Percentiles rank a stretch among this genome's conserved stretches.
Evolutionary conservation across 2,113 vertebrate genomes (phyloP).

Genomic region (Ammodytes marinus): DNA sequence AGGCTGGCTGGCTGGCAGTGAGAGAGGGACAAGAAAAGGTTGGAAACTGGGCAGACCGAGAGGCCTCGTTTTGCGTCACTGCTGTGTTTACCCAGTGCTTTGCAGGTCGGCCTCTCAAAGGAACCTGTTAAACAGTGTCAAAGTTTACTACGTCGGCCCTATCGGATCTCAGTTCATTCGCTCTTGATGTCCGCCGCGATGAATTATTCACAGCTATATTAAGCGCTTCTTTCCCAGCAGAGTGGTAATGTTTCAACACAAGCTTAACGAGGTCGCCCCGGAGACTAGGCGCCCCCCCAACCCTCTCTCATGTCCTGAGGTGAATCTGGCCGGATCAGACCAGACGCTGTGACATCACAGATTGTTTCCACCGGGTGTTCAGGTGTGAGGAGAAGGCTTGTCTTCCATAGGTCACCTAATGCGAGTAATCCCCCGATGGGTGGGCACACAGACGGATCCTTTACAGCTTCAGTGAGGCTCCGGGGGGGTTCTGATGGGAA

Average conservation of each 20-base stretch:
- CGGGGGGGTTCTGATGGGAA: slow-evolving; percentile 5
- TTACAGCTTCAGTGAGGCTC: slow-evolving; percentile 15
- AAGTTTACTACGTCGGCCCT: background rate
- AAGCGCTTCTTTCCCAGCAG: slow-evolving; percentile 35
- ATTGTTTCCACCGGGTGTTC: slow-evolving; percentile 71
- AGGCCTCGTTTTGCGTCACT: slow-evolving; percentile 16
- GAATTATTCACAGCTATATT: slow-evolving; percentile 66
- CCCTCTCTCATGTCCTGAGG: slow-evolving; percentile 22
- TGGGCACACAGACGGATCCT: slow-evolving; percentile 9
- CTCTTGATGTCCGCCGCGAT: slow-evolving; percentile 13
- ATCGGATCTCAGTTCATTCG: background rate
- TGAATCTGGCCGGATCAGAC: background rate
- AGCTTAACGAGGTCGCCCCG: slow-evolving; percentile 11
- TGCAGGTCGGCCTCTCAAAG: background rate
- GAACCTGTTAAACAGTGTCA: slow-evolving; percentile 35
- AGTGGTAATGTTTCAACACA: slow-evolving; percentile 38
- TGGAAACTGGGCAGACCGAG: background rate
- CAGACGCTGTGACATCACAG: background rate
- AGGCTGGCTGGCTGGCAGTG: background rate
- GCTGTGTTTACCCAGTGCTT: background rate
- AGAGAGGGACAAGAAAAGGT: background rate
- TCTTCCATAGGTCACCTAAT: slow-evolving; percentile 57
- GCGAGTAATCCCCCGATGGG: slow-evolving; percentile 46
- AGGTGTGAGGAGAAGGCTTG: slow-evolving; percentile 65
- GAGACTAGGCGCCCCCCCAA: no score